Evolutionary conservation across 1,140 invertebrate genomes (phyloP), one percentile per base, ranked within the genome.

Genomic region (Drosophila ambigua): DNA sequence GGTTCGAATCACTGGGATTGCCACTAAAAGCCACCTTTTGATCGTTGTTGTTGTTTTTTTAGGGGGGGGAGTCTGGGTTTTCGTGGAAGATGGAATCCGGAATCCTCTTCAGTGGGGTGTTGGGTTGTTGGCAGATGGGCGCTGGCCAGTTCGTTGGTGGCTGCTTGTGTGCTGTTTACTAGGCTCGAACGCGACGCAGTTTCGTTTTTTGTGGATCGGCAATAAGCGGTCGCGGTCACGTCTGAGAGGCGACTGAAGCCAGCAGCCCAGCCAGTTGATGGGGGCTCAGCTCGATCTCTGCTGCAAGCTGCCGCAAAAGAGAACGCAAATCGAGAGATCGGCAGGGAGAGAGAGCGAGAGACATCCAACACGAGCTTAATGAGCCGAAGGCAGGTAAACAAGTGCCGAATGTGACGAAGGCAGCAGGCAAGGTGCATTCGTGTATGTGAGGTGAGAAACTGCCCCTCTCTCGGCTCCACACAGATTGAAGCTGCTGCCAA

Each of bases 111-210:
- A 13, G 35, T 39, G 20, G 23, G 7, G 23, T 9, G 15, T 15
- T 8, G 15, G 13, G 51, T 39, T 53, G 13, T 23, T 50, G 59
- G 68, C 59, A 43, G 35, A 69, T 51, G 72, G 71, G 72, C 72
- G 61, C 71, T 75, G 72, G 72, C 72, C 72, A 75, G 72, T 75
- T 75, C 72, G 72, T 75, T 58, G 45, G 39, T 53, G 35, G 28
- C 24, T 44, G 28, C 24, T 69, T 69, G 26, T 28, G 31, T 16
- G 46, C 16, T 69, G 44, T 35, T 53, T 16, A 35, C 28, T 24
- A 52, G 35, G 35, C 54, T 31, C 69, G 72, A 69, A 49, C 69
- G 61, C 72, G 72, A 65, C 61, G 72, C 72, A 75, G 61, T 75
- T 75, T 75, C 72, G 72, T 59, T 74, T 39, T 13, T 39, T 44